phyloP scores from a whole-genome alignment of 2,113 vertebrate species.

The Fregetta grallaria region DNA sequence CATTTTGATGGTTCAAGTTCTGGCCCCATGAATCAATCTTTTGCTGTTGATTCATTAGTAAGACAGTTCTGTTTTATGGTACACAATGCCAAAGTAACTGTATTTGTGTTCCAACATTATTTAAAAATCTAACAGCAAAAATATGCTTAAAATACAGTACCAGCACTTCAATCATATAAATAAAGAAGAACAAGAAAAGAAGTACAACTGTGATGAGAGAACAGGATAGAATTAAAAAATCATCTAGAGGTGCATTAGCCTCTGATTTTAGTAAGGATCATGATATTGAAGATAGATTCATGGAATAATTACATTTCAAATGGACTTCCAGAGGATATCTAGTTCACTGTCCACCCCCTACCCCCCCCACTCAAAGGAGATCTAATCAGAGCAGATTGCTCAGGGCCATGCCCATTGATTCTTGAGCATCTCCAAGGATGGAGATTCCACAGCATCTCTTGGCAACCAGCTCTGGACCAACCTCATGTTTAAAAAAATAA shows the following conservation, averaged over 20 bases:
- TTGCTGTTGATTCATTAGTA: not conserved
- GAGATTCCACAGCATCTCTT: not conserved
- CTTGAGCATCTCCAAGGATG: no score
- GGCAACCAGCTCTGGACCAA: not conserved
- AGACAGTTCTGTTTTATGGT: not conserved
- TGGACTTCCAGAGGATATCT: not conserved
- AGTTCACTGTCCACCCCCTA: accelerated
- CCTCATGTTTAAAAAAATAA: not conserved
- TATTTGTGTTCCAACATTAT: not conserved
- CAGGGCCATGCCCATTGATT: not conserved
- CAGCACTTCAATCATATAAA: not conserved
- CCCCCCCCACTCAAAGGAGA: not conserved
- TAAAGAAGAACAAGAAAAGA: not conserved
- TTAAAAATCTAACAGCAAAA: not conserved
- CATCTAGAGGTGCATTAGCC: not conserved
- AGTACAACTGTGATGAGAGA: not conserved
- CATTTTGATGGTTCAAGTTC: not conserved
- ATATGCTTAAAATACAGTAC: not conserved
- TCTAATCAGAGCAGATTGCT: not conserved
- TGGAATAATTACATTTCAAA: not conserved
- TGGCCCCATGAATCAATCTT: not conserved
- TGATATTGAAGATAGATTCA: not conserved
- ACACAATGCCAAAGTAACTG: accelerated
- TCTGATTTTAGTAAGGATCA: not conserved
- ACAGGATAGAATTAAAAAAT: not conserved